Base-by-base conservation (phyloP, 2,888 invertebrate genomes). In the Pollenia angustigena region DNA sequence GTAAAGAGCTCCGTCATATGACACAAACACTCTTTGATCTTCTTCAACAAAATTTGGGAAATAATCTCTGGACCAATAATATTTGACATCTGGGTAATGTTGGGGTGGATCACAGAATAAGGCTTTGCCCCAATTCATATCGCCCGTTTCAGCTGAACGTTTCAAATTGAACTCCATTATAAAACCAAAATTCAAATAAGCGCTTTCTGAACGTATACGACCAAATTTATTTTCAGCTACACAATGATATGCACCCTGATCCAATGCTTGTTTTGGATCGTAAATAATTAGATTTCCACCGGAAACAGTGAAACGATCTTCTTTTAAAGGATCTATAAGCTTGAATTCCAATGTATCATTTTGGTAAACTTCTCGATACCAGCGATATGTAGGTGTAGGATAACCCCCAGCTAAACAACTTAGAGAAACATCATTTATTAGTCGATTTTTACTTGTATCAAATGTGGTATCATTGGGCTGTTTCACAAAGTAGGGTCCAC, bases 41-140 rank as follows among this genome's bases (percentile, higher is more conserved):
- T 98, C 98, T 92, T 98, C 97, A 1, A 99, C 98, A 89, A 98
- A 97, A 93, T 98, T 98, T 0, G 97, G 97, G 89, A 98, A 98
- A 90, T 95, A 96, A 90, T 97, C 97, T 87, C 98, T 95, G 11
- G 97, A 96, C 99, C 99, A 99, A 89, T 97, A 96, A 93, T 97
- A 98, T 88, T 96, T 97, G 0, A 98, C 97, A 79, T 95, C 95
- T 9, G 98, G 98, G 92, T 97, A 98, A 94, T 97, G 97, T 89
- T 97, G 97, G 0, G 99, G 99, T 14, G 98, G 97, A 94, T 98
- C 98, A 94, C 98, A 98, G 89, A 96, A 97, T 88, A 98, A 95
- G 0, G 97, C 96, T 94, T 98, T 98, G 50, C 98, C 98, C 98
- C 98, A 98, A 93, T 98, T 98, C 92, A 98, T 97, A 90, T 97